Evolutionary conservation across 2,888 invertebrate genomes (phyloP), one percentile per base, ranked within the genome.

Genomic region (Petrolisthes manimaculis): DNA sequence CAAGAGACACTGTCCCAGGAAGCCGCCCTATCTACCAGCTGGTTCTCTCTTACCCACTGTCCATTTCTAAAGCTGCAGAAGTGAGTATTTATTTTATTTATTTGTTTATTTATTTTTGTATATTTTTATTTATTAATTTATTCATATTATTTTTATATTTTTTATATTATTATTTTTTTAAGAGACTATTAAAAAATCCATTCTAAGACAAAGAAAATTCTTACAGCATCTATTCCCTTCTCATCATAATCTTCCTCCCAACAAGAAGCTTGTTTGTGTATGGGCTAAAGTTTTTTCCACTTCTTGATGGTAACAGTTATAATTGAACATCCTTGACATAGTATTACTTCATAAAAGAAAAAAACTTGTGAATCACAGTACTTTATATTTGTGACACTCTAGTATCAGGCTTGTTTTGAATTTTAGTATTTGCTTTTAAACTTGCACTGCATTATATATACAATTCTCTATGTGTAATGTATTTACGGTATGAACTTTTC

Each of bases 1-100:
- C 51, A 55, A 83, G 99, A 80, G 99, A 99, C 93, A 94, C 97
- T 80, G 95, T 99, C 91, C 97, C 97, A 53, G 96, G 96, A 12
- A 95, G 95, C 78, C 94, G 98, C 85, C 98, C 98, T 93, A 97
- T 99, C 92, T 98, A 98, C 93, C 97, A 97, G 92, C 94, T 98
- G 85, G 94, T 97, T 92, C 95, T 99, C 91, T 96, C 96, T 0
- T 99, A 99, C 93, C 96, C 95, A 92, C 96, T 99, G 93, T 96
- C 96, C 92, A 94, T 97, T 91, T 94, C 95, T 14, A 98, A 98
- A 93, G 94, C 95, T 0, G 96, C 96, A 4, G 98, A 98, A 93
- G 95, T 97, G 77, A 6, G 71, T 71, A 94, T 89, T 78, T 37
- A 5, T 18, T 74, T 5, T 82, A 37, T 37, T 37, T 37, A 37